Conservation (phyloP, 2,113 vertebrate genomes). For the Corythornis vintsioides region DNA sequence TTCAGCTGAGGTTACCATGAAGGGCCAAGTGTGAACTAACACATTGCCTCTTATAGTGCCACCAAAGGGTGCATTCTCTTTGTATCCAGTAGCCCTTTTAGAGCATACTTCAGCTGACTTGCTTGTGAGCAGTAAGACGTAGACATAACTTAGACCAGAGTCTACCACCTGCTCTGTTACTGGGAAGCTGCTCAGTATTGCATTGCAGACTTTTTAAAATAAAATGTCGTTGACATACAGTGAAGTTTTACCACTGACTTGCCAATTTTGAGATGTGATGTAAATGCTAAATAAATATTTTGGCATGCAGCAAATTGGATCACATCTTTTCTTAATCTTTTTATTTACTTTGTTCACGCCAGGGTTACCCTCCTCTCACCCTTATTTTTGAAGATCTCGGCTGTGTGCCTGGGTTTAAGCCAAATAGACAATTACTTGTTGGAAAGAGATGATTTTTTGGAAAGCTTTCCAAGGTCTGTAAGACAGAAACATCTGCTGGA, state of each 20-base stretch:
- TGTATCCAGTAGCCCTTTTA: background rate
- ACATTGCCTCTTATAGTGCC: background rate
- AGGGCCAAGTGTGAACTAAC: background rate
- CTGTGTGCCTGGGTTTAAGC: conserved; percentile 60
- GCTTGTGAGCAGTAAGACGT: background rate
- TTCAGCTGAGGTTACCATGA: background rate
- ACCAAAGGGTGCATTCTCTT: background rate
- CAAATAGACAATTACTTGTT: conserved; percentile 57
- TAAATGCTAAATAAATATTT: conserved; percentile 57
- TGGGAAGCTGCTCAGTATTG: background rate
- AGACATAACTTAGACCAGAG: background rate
- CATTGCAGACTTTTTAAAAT: background rate
- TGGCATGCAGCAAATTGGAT: conserved; percentile 49
- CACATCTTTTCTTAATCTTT: conserved; percentile 57
- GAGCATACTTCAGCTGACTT: background rate
- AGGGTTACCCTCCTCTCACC: conserved; percentile 44
- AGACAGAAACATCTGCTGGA: conserved; percentile 66
- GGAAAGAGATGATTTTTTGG: conserved; percentile 59
- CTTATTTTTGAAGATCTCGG: conserved; percentile 55
- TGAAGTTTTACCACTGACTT: background rate
- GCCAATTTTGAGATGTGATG: conserved; percentile 6
- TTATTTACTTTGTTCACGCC: conserved; percentile 56
- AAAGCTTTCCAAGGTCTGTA: conserved; percentile 52
- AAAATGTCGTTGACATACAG: background rate
- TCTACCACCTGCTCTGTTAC: background rate